Evolutionary conservation across 1,140 invertebrate species (phyloP).

Genomic region (Aethina tumida): DNA sequence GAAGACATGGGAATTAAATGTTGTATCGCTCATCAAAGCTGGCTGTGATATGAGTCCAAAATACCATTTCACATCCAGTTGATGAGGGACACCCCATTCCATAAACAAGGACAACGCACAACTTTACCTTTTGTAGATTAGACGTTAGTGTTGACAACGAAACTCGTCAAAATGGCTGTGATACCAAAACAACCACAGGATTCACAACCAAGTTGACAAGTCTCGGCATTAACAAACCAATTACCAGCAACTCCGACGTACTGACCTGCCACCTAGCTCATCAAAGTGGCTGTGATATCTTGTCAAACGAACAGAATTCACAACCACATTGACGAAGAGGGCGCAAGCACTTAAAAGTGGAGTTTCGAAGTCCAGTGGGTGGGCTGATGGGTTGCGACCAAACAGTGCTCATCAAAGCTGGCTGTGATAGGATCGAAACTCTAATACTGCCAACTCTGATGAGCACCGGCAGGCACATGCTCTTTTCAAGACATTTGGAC

Average conservation of each 20-base stretch:
- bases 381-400: slow-evolving; percentile 27
- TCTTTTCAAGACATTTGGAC: background rate
- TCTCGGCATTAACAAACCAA: slow-evolving; percentile 33
- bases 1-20: slow-evolving; percentile 27
- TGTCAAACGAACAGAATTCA: slow-evolving; percentile 46
- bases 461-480: slow-evolving; percentile 31
- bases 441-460: slow-evolving; percentile 74
- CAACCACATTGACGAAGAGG: slow-evolving; percentile 60
- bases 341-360: slow-evolving; percentile 23
- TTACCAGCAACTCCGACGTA: slow-evolving; percentile 2
- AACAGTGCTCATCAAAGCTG: slow-evolving; percentile 73
- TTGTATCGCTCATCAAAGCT: slow-evolving; percentile 69
- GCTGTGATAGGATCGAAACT: slow-evolving; percentile 59
- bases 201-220: slow-evolving; percentile 75
- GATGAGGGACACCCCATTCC: slow-evolving; percentile 31
- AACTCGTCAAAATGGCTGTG: slow-evolving; percentile 84
- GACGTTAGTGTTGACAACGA: slow-evolving; percentile 35
- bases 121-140: slow-evolving; percentile 2
- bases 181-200: slow-evolving; percentile 63
- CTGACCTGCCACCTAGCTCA: slow-evolving; percentile 45
- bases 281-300: slow-evolving; percentile 78
- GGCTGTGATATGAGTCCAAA: slow-evolving; percentile 60
- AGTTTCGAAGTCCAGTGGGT: background rate
- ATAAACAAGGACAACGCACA: slow-evolving; percentile 6
- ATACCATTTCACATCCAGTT: slow-evolving; percentile 36